Conservation (phyloP, 2,113 vertebrate species). For the Caranx ignobilis region DNA sequence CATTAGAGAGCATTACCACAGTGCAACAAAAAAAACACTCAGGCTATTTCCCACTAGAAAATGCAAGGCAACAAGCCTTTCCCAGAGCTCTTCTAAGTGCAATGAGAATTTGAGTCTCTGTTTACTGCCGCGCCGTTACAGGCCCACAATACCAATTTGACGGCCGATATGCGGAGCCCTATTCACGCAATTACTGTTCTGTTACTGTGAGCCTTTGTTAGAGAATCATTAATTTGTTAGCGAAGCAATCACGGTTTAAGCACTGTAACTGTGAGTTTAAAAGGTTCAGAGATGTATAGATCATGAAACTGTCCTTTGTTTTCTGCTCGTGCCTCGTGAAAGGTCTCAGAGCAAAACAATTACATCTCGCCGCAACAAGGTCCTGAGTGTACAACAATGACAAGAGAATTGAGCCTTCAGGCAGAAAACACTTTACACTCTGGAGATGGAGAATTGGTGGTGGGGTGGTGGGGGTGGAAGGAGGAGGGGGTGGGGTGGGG, state of each 20-base stretch:
- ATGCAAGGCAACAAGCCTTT: constrained; percentile 56
- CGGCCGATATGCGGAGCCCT: constrained; percentile 39
- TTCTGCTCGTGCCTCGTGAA: constrained; percentile 39
- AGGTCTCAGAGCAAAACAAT: constrained; percentile 77
- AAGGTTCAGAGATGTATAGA: constrained; percentile 40
- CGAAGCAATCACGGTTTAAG: constrained; percentile 65
- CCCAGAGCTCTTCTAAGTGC: constrained; percentile 72
- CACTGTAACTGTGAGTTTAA: constrained; percentile 60
- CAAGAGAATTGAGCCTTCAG: constrained; percentile 80
- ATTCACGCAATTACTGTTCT: constrained; percentile 68
- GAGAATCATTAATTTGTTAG: constrained; percentile 67
- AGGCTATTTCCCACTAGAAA: constrained; percentile 75
- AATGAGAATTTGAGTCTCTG: constrained; percentile 67
- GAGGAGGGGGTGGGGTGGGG: constrained; percentile 5
- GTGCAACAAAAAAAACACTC: constrained; percentile 71
- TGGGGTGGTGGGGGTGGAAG: constrained; percentile 5
- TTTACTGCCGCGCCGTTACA: constrained; percentile 50
- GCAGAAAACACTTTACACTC: constrained; percentile 80
- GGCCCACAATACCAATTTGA: constrained; percentile 64
- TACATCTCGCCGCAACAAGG: constrained; percentile 77
- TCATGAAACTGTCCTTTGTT: constrained; percentile 58
- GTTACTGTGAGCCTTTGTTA: constrained; percentile 67
- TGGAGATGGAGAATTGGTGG: constrained; percentile 62
- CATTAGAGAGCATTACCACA: constrained; percentile 82
- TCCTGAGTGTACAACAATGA: constrained; percentile 78